phyloP scores from a whole-genome alignment of 1,140 invertebrate species.

The Chelonus insularis region DNA sequence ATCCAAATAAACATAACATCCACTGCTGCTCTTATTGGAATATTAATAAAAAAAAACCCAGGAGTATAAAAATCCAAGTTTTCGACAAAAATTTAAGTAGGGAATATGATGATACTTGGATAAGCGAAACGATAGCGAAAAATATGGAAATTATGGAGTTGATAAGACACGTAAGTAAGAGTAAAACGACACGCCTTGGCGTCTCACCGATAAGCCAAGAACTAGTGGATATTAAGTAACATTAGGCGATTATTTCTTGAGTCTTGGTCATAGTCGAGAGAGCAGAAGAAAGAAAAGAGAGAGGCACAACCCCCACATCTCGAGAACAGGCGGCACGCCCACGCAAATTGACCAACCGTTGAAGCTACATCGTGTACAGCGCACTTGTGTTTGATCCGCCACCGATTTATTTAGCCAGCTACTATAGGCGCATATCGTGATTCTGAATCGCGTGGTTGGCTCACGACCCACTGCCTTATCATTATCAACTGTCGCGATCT shows the following conservation, averaged over 20 bases:
- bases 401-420: conserved; percentile 21
- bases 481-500: conserved; percentile 24
- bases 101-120: no score
- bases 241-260: conserved; percentile 42
- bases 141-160: no score
- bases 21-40: no score
- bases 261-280: conserved; percentile 21
- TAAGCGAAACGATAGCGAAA: no score
- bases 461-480: conserved; percentile 16
- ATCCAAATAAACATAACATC: no score
- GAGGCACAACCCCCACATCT: background rate
- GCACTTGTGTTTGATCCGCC: conserved; percentile 24
- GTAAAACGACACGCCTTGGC: conserved; percentile 18
- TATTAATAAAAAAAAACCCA: no score
- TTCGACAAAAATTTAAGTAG: no score
- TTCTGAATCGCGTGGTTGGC: conserved; percentile 16
- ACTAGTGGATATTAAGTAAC: conserved; percentile 40
- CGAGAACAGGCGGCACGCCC: conserved; percentile 27
- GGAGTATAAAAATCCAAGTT: no score
- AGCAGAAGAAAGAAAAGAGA: background rate
- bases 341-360: conserved; percentile 41
- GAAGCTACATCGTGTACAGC: conserved; percentile 32
- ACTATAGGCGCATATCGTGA: background rate
- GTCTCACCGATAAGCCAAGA: conserved; percentile 15
- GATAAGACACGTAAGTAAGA: conserved; percentile 25